Evolutionary conservation across 2,888 invertebrate genomes (phyloP), one percentile per base, ranked within the genome.

Genomic region (Chesias legatella): DNA sequence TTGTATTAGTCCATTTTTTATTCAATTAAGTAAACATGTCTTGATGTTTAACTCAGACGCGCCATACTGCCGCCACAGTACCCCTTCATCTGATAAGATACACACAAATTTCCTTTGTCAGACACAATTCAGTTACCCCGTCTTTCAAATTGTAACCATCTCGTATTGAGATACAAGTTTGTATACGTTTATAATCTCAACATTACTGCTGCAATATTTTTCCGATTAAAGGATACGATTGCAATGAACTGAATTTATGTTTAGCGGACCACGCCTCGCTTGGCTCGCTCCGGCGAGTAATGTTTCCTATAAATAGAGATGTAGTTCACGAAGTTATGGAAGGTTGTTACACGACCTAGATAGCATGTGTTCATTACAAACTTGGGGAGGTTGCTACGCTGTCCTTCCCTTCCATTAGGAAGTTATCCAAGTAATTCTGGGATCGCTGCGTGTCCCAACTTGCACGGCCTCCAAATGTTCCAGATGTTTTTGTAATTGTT

Each of bases 181-280:
- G 5, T 17, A n/a, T n/a, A n/a, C n/a, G n/a, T 17, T 2, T 17
- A 3, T 17, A 17, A 17, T 17, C 13, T 17, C 21, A 10, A 24
- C n/a, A n/a, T 26, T 13, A 9, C 10, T 1, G 17, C 7, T 30
- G 22, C 26, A 29, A 25, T 26, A 31, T 52, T 40, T 57, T 62
- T 59, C 51, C 53, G 55, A 63, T 58, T 57, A 63, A 63, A 65
- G 52, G 44, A 51, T 57, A 52, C 48, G 48, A 54, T 57, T 60
- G 60, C 56, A 56, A 50, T 49, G 48, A 50, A 58, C 58, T 58
- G 45, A 53, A 66, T 66, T 62, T 58, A 58, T 59, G 53, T 56
- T 61, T 55, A 59, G 55, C 58, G 55, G 47, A 44, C 48, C 40
- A 41, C 43, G 40, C 42, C 38, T 48, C 45, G 56, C 57, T 64